Percentiles rank a stretch among this genome's conserved stretches.
phyloP scores from a whole-genome alignment of 2,113 vertebrate genomes.

The Oryzias curvinotus region DNA sequence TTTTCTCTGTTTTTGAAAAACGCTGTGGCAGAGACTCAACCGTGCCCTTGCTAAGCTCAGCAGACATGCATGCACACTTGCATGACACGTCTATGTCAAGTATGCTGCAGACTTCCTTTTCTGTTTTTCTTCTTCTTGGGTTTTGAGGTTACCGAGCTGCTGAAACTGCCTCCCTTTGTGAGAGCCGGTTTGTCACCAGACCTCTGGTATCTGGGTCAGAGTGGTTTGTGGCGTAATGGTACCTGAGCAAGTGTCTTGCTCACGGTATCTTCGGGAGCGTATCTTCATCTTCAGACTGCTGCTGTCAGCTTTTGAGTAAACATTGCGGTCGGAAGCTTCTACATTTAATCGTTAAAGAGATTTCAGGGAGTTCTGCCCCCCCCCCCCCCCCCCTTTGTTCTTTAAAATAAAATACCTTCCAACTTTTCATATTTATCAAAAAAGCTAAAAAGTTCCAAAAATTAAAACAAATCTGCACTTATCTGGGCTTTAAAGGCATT shows the following conservation, averaged over 20 bases:
- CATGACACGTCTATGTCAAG: neutral
- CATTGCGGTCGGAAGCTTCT: conserved; percentile 12
- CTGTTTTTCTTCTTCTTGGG: conserved; percentile 31
- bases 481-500: too few relatives aligned
- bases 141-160: conserved; percentile 16
- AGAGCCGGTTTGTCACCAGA: conserved; percentile 2
- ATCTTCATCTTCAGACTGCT: neutral
- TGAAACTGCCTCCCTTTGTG: conserved; percentile 29
- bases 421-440: neutral
- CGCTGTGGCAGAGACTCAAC: too few relatives aligned
- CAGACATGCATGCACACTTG: too few relatives aligned
- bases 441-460: too few relatives aligned
- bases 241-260: conserved; percentile 27
- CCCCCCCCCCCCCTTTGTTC: too few relatives aligned
- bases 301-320: conserved; percentile 1
- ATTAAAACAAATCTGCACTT: too few relatives aligned
- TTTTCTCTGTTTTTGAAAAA: too few relatives aligned
- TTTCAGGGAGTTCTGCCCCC: conserved; percentile 9
- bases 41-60: too few relatives aligned
- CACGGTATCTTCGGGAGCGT: conserved; percentile 20
- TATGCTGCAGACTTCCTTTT: conserved; percentile 46
- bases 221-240: conserved; percentile 43
- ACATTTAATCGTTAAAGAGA: conserved; percentile 18
- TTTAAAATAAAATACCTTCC: neutral
- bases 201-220: conserved; percentile 29